phyloP scores from a whole-genome alignment of 2,888 invertebrate species.

The Calliopum simillimum region DNA sequence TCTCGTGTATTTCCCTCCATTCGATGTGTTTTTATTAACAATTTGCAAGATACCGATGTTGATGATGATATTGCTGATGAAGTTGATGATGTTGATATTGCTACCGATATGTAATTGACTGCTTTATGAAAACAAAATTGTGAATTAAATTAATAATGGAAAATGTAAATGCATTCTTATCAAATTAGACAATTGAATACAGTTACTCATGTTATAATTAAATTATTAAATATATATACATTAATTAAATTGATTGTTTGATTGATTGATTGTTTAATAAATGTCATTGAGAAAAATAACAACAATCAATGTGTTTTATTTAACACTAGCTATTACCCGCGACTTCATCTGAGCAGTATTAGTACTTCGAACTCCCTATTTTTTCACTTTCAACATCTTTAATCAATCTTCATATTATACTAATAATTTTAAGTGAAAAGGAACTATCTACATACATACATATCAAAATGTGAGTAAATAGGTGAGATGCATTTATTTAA shows the following conservation, averaged over 20 bases:
- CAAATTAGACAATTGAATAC: constrained; percentile 9
- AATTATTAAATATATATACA: constrained; percentile 22
- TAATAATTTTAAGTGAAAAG: too few relatives aligned
- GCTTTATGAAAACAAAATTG: constrained; percentile 5
- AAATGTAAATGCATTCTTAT: constrained; percentile 3
- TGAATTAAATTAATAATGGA: neutral
- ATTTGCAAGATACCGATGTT: neutral
- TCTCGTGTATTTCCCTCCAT: constrained; percentile 13
- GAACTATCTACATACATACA: too few relatives aligned
- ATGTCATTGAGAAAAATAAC: constrained; percentile 28
- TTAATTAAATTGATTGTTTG: constrained; percentile 16
- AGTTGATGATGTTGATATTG: too few relatives aligned
- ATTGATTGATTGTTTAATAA: constrained; percentile 33
- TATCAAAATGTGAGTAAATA: too few relatives aligned
- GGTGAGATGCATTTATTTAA: too few relatives aligned
- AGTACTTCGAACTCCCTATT: too few relatives aligned
- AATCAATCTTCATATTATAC: too few relatives aligned
- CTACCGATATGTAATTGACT: constrained; percentile 13
- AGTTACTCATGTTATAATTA: constrained; percentile 30
- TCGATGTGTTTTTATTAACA: constrained; percentile 11
- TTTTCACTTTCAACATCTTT: too few relatives aligned
- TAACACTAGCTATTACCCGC: too few relatives aligned
- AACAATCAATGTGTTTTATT: neutral
- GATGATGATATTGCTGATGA: too few relatives aligned
- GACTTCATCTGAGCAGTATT: too few relatives aligned